These are phyloP conservation scores for Phalanger gymnotis DNA, from an alignment of 2,797 vertebrate species.

Conservation along the genomic window DNA sequence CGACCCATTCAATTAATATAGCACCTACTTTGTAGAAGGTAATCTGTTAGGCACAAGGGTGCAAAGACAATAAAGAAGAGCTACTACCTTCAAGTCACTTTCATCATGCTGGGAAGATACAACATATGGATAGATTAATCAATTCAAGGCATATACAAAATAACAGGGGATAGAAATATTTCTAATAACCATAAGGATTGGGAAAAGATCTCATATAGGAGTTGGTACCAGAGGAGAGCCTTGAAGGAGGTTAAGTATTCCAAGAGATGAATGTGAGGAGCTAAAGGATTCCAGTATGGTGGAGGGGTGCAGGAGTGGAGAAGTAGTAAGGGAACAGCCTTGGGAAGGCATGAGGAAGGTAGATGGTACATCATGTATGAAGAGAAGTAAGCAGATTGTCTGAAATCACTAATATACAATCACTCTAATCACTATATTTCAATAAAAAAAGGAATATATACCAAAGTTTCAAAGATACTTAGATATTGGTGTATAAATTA, in stretches of 20 bases:
- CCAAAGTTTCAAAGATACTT: background rate
- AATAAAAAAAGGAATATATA: background rate
- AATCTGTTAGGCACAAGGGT: background rate
- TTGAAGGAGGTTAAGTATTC: background rate
- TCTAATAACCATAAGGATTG: background rate
- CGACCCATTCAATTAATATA: background rate
- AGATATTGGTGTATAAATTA: background rate
- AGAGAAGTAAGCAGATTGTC: background rate
- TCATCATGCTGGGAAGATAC: background rate
- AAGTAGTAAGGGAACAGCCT: background rate
- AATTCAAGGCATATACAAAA: background rate
- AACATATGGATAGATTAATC: background rate
- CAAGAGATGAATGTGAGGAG: background rate
- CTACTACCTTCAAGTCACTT: background rate
- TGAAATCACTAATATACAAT: background rate
- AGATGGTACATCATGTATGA: background rate
- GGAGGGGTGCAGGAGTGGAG: rapidly evolving
- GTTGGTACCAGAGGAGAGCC: no score
- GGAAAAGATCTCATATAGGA: no score
- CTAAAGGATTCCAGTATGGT: background rate
- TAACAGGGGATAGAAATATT: background rate
- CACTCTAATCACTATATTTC: background rate
- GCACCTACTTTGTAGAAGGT: background rate
- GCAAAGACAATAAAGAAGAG: background rate
- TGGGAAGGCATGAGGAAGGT: background rate